Base-by-base conservation (phyloP, 1,140 invertebrate species). In the Zaprionus inermis region DNA sequence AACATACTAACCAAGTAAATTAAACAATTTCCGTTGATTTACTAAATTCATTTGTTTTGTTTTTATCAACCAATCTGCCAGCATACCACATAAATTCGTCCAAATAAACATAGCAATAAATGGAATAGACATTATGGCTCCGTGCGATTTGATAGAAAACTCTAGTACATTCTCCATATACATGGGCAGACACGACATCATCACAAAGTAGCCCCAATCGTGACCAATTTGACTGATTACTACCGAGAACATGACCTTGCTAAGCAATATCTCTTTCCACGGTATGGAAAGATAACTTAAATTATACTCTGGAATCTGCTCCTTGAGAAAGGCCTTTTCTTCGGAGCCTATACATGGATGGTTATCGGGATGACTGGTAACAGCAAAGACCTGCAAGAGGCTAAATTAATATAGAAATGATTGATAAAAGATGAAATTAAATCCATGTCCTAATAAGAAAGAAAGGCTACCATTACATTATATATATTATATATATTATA, bases 131-230 rank as follows among this genome's bases (percentile, higher is more conserved):
- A 79, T 75, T 4, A 77, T 60, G 0, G 86, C 22, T 0, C 89
- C 84, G 34, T 82, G 81, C 0, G 63, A 22, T 5, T 52, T 44
- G 5, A 71, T 70, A 4, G 79, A 69, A 7, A 88, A 59, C 0
- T 56, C 41, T 22, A 85, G 18, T 0, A 90, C 80, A 54, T 85
- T 69, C 6, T 36, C 20, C 49, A 91, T 78, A 36, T 90, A 89
- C 10, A 79, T 79, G 14, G 98, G 98, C 1, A 98, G 93, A 81
- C 97, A 96, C 2, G 96, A 96, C 14, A 98, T 94, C 93, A 98
- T 95, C 2, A 97, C 97, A 82, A 96, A 97, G 88, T 97, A 97
- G 1, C 96, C 96, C 95, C 97, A 98, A 90, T 97, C 97, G 84
- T 97, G 96, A 1, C 85, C 83, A 66, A 94, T 82, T 82, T 98